Evolutionary conservation across 2,888 invertebrate species (phyloP).

Genomic region (Amphipyra berbera): DNA sequence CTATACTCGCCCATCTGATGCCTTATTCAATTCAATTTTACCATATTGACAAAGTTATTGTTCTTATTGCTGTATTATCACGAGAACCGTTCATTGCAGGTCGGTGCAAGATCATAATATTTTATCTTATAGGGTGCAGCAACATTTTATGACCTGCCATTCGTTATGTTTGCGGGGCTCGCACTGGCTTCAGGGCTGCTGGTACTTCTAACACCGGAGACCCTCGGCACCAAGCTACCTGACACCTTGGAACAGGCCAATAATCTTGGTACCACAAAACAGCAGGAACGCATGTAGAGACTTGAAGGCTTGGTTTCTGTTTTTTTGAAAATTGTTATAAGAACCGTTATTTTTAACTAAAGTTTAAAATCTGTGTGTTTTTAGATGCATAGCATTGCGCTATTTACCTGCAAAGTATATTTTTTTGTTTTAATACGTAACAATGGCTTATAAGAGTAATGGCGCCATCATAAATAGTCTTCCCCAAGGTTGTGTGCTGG

Average conservation of each 20-base stretch:
- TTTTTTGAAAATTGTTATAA: not conserved
- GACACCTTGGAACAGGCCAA: slow-evolving; percentile 70
- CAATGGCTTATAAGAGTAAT: too few species aligned
- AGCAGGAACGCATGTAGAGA: slow-evolving; percentile 8
- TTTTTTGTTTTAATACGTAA: too few species aligned
- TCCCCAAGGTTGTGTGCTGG: too few species aligned
- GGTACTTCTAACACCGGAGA: slow-evolving; percentile 90
- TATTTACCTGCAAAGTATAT: too few species aligned
- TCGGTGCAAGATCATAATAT: not conserved
- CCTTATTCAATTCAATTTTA: too few species aligned
- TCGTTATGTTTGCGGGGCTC: slow-evolving; percentile 70
- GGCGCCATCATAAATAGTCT: too few species aligned
- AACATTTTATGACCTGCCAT: slow-evolving; percentile 51
- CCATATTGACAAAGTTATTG: too few species aligned
- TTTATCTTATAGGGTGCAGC: slow-evolving; percentile 63
- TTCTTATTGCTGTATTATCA: too few species aligned
- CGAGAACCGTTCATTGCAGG: not conserved
- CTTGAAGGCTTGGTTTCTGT: not conserved
- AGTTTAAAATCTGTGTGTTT: too few species aligned
- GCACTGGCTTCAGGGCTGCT: slow-evolving; percentile 87
- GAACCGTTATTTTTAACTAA: too few species aligned
- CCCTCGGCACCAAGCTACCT: slow-evolving; percentile 82
- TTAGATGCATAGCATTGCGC: too few species aligned
- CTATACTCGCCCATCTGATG: too few species aligned
- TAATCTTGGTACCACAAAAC: slow-evolving; percentile 38